A percentile compares a stretch with the other conserved stretches of the same genome.
These are phyloP conservation scores for Petrocephalus sullivani DNA, from an alignment of 2,797 vertebrate genomes.

Conservation along the genomic window DNA sequence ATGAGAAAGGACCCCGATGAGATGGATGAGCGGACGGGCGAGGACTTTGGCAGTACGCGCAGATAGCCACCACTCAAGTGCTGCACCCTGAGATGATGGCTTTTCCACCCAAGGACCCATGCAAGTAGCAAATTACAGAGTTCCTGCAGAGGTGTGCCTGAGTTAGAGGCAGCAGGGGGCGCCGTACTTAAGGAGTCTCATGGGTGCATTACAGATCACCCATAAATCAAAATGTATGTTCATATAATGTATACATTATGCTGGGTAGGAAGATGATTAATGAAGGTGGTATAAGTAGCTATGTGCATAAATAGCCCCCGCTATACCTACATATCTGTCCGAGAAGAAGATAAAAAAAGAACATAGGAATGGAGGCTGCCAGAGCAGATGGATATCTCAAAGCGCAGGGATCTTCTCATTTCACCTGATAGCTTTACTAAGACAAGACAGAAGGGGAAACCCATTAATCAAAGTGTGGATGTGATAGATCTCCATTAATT, in stretches of 20 bases:
- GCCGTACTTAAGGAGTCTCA: not conserved
- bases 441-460: not conserved
- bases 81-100: not conserved
- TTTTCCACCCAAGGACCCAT: not conserved
- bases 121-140: not conserved
- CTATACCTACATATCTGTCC: not conserved
- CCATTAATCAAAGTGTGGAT: not conserved
- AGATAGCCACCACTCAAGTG: not conserved
- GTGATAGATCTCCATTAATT: not conserved
- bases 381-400: conserved; percentile 1
- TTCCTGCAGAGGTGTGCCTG: not conserved
- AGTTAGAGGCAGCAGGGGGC: not conserved
- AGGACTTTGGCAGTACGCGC: not conserved
- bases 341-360: not conserved
- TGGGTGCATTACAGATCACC: not conserved
- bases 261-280: not conserved
- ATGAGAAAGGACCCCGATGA: not conserved
- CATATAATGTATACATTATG: not conserved
- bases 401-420: not conserved
- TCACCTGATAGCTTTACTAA: not conserved
- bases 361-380: not conserved
- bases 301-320: not conserved
- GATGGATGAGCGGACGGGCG: not conserved
- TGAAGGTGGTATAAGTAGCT: not conserved
- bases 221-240: conserved; percentile 8